Evolutionary conservation across 2,888 invertebrate genomes (phyloP), one percentile per base, ranked within the genome.

Genomic region (Plemyria rubiginata): DNA sequence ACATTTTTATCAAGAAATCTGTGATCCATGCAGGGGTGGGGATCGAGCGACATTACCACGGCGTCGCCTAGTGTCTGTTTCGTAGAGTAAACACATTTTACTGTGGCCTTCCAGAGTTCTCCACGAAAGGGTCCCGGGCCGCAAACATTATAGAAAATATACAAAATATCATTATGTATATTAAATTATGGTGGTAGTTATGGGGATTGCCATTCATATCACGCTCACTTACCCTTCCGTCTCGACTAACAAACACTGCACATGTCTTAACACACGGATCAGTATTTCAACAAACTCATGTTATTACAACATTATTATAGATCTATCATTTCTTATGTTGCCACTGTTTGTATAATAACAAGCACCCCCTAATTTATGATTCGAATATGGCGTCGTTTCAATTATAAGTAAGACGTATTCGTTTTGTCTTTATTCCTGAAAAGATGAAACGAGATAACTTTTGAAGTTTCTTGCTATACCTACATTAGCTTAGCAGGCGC

Each of bases 31-130:
- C 74, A 72, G 70, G 22, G 67, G 71, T 70, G 77, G 84, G 84
- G 80, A 70, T 74, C 74, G 77, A 81, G 80, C 77, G 78, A 79
- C 77, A 75, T 72, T 74, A 71, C 70, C 77, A 76, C 76, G 75
- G 77, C 73, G 74, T 75, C 74, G 51, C 28, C 16, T 54, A 72
- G 77, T 75, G 79, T 77, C 70, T 70, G 67, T 71, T 72, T 62
- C 9, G n/a, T 50, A 60, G 29, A 76, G 72, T 72, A 22, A 22
- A 22, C 78, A 72, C 70, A 11, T 72, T 22, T 22, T 74, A 76
- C 78, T 79, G 90, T 91, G 91, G 91, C 89, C 92, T 93, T 93
- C 93, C 93, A 89, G 93, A 93, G 93, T 93, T 93, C 93, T 93
- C 93, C 93, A 93, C 92, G 86, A 52, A 60, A 78, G 85, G 81